Evolutionary conservation across 2,888 invertebrate species (phyloP).

Genomic region (Ophion ventricosus): DNA sequence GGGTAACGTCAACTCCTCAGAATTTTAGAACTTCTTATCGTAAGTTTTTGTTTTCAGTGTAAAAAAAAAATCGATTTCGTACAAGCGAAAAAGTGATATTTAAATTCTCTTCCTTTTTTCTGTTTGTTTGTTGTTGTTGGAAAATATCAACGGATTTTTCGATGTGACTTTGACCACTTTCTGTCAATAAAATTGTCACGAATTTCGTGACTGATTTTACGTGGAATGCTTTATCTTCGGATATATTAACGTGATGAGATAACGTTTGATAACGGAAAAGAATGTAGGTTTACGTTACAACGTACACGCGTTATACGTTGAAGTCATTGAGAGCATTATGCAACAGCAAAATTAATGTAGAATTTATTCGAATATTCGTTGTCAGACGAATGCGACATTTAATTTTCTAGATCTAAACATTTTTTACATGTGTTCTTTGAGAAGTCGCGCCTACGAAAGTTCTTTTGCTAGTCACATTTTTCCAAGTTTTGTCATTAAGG

Average conservation of each 20-base stretch:
- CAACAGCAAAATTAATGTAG: background rate
- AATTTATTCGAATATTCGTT: background rate
- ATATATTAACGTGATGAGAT: slow-evolving; percentile 12
- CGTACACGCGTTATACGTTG: background rate
- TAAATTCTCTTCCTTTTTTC: background rate
- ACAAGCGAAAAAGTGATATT: background rate
- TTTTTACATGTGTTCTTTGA: too few relatives aligned
- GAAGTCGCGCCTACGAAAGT: too few relatives aligned
- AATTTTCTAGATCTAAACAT: too few relatives aligned
- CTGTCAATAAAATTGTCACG: background rate
- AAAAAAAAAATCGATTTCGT: background rate
- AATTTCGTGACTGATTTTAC: background rate
- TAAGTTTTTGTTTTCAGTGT: background rate
- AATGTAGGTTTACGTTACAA: background rate
- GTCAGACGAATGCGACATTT: background rate
- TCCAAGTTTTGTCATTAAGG: too few relatives aligned
- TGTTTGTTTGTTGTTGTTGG: too few relatives aligned
- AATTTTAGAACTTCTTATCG: background rate
- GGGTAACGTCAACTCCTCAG: background rate
- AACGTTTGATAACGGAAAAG: slow-evolving; percentile 13
- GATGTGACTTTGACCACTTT: too few relatives aligned
- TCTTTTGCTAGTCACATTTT: too few relatives aligned
- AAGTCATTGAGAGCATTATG: background rate
- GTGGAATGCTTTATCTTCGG: background rate
- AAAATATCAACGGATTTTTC: too few relatives aligned